Conservation (phyloP, 1,140 invertebrate species). For the Drosophila mojavensis region DNA sequence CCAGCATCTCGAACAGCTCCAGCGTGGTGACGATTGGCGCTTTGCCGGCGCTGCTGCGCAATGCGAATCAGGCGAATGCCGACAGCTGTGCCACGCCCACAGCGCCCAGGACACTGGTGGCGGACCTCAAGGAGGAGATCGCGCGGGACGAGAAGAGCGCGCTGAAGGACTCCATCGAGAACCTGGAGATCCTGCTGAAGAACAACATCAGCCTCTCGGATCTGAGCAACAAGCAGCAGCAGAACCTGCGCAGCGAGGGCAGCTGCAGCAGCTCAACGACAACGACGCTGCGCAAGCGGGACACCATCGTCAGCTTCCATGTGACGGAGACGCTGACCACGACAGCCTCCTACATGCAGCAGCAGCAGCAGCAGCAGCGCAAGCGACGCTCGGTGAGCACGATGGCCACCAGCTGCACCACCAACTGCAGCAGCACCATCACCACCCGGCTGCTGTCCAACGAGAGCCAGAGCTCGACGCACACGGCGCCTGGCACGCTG, state of each 20-base stretch:
- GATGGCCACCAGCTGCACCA: conserved; percentile 38
- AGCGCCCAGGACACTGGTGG: conserved; percentile 57
- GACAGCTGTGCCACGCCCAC: conserved; percentile 63
- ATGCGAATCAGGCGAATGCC: conserved; percentile 35
- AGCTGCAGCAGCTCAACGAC: conserved; percentile 48
- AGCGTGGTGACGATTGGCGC: conserved; percentile 77
- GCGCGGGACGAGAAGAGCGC: conserved; percentile 61
- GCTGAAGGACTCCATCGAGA: conserved; percentile 82
- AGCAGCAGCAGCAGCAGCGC: conserved; percentile 30
- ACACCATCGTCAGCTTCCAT: conserved; percentile 70
- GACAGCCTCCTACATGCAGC: conserved; percentile 28
- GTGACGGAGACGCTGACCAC: conserved; percentile 68
- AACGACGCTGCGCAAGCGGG: conserved; percentile 53
- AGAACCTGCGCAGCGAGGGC: conserved; percentile 65
- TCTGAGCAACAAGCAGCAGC: conserved; percentile 81
- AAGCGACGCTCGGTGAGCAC: conserved; percentile 46
- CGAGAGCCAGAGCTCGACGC: conserved; percentile 66
- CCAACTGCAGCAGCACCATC: conserved; percentile 37
- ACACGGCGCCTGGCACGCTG: conserved; percentile 65
- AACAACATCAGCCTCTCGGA: conserved; percentile 83
- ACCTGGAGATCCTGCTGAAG: conserved; percentile 81
- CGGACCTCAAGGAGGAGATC: conserved; percentile 73
- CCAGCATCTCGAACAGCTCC: conserved; percentile 78
- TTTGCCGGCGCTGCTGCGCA: conserved; percentile 55
- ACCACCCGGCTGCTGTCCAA: conserved; percentile 66